Conservation (phyloP, 37 sponge, comb jelly and placozoan genomes). For the Cliona cf. orientalis region DNA sequence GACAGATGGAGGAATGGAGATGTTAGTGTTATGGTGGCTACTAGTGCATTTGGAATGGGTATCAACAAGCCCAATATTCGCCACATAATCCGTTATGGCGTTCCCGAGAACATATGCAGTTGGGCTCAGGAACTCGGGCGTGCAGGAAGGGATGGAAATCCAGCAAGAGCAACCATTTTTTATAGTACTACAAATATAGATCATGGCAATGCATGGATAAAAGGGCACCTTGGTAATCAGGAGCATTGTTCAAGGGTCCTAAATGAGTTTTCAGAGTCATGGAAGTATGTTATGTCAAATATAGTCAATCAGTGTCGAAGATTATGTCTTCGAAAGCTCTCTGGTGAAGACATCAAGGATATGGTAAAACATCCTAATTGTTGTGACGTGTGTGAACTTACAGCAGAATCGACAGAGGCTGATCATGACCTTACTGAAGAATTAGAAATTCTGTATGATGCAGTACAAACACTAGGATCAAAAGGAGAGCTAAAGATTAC, state of each 20-base stretch:
- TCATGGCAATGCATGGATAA: slow-evolving; percentile 12
- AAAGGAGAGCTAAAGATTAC: slow-evolving; percentile 19
- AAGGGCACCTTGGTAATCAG: not conserved
- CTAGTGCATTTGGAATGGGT: slow-evolving; percentile 48
- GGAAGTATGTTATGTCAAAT: slow-evolving; percentile 7
- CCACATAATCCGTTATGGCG: too few species aligned
- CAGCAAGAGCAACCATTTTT: slow-evolving; percentile 10
- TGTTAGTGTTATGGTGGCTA: slow-evolving; percentile 41
- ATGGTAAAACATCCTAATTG: not conserved
- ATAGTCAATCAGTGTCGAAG: not conserved
- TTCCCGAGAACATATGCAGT: not conserved
- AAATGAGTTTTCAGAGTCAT: slow-evolving; percentile 11
- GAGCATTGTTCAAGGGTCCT: not conserved
- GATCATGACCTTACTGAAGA: not conserved
- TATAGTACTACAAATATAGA: not conserved
- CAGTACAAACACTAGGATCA: not conserved
- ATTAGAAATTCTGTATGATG: not conserved
- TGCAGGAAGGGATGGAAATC: slow-evolving; percentile 4
- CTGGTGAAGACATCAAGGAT: not conserved
- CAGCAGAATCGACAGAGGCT: not conserved
- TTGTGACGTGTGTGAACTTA: slow-evolving; percentile 2
- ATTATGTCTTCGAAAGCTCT: not conserved
- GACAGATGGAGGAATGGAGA: slow-evolving; percentile 23
- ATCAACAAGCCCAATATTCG: slow-evolving; percentile 27
- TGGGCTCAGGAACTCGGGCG: slow-evolving; percentile 12